phyloP scores from a whole-genome alignment of 2,888 invertebrate genomes.

The Steromphala cineraria region DNA sequence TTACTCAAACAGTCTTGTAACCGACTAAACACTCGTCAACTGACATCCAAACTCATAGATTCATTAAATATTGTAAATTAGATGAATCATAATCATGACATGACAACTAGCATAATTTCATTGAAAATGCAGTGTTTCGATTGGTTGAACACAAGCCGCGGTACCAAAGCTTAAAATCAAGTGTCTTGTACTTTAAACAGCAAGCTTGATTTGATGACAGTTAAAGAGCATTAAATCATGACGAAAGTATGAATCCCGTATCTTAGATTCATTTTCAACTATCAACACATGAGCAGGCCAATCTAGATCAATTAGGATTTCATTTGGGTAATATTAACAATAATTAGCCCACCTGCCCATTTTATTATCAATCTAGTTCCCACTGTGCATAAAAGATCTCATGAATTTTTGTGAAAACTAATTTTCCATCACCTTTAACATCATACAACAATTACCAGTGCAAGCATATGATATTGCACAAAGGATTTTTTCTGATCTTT shows the following conservation, averaged over 20 bases:
- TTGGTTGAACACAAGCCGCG: neutral
- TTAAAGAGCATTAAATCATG: too few species aligned
- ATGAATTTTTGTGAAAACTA: neutral
- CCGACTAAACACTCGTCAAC: too few species aligned
- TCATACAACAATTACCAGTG: too few species aligned
- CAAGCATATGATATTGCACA: too few species aligned
- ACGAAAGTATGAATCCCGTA: neutral
- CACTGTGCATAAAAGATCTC: neutral
- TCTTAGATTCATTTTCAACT: neutral
- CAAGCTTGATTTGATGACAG: too few species aligned
- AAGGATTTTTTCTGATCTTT: too few species aligned
- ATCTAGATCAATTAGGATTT: neutral
- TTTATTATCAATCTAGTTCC: neutral
- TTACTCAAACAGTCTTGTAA: too few species aligned
- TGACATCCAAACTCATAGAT: neutral
- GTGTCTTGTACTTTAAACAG: too few species aligned
- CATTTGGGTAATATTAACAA: neutral
- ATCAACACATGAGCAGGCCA: slow-evolving; percentile 9
- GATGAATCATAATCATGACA: slow-evolving; percentile 12
- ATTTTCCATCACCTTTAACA: neutral
- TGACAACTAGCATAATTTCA: slow-evolving; percentile 1
- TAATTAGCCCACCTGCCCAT: slow-evolving; percentile 14
- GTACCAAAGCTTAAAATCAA: too few species aligned
- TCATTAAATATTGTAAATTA: slow-evolving; percentile 19
- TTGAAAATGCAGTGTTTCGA: neutral